These are phyloP conservation scores for Euthynnus affinis DNA, from an alignment of 2,797 vertebrate genomes.

Conservation along the genomic window DNA sequence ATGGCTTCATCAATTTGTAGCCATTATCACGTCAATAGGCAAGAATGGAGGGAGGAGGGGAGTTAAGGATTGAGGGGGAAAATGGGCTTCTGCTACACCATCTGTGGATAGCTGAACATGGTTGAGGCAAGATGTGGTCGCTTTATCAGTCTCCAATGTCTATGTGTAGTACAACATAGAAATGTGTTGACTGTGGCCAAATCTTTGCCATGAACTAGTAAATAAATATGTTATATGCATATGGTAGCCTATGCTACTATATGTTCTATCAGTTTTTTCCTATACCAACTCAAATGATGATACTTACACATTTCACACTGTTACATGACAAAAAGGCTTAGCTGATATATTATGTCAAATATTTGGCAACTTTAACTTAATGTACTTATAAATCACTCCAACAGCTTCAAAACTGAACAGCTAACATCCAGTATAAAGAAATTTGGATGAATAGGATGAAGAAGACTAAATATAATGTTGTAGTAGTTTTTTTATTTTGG, in stretches of 20 bases:
- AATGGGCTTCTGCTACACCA: conserved; percentile 66
- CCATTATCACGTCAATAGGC: conserved; percentile 87
- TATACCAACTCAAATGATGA: neutral
- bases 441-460: no score
- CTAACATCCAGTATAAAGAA: neutral
- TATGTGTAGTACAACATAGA: neutral
- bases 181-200: neutral
- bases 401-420: neutral
- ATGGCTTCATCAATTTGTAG: conserved; percentile 80
- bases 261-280: neutral
- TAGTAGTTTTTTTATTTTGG: no score
- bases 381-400: neutral
- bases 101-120: conserved; percentile 67
- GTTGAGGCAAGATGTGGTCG: conserved; percentile 1
- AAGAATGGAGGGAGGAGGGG: conserved; percentile 81
- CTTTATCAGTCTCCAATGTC: neutral
- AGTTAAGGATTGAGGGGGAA: conserved; percentile 18
- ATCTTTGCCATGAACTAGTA: neutral
- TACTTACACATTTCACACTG: neutral
- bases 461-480: neutral
- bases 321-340: neutral
- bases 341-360: neutral
- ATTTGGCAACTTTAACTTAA: neutral
- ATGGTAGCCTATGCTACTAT: neutral
- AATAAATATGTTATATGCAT: no score